phyloP scores from a whole-genome alignment of 2,888 invertebrate genomes.

The Gonocerus acuteangulatus region DNA sequence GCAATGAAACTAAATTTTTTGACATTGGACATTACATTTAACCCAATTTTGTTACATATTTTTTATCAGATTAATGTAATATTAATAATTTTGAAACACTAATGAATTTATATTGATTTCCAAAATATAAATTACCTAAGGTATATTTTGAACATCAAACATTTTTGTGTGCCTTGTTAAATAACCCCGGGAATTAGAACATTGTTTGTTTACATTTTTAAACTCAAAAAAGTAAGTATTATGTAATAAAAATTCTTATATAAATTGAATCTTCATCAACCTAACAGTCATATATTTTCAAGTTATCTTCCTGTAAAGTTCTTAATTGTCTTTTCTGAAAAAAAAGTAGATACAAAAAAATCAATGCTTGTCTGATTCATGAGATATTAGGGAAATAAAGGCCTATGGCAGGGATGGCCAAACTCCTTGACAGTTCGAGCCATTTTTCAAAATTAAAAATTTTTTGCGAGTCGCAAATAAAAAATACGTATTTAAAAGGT shows the following conservation, averaged over 20 bases:
- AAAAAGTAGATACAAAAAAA: too few species aligned
- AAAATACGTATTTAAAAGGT: too few species aligned
- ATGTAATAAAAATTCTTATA: background rate
- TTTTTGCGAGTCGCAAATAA: too few species aligned
- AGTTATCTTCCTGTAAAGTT: too few species aligned
- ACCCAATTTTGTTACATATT: slow-evolving; percentile 15
- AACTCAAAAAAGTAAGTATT: background rate
- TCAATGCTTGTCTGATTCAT: too few species aligned
- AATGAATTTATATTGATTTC: slow-evolving; percentile 4
- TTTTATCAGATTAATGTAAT: background rate
- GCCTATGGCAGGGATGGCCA: too few species aligned
- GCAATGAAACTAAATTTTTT: slow-evolving; percentile 16
- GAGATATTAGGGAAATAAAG: too few species aligned
- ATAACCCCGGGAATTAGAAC: background rate
- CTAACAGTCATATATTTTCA: too few species aligned
- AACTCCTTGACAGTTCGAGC: too few species aligned
- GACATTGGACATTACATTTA: background rate
- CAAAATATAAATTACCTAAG: slow-evolving; percentile 4
- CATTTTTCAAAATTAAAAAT: too few species aligned
- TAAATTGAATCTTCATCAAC: too few species aligned
- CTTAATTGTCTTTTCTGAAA: too few species aligned
- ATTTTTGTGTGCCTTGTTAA: slow-evolving; percentile 15
- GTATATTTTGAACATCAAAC: slow-evolving; percentile 11
- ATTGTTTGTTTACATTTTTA: background rate
- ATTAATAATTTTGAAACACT: background rate